Evolutionary conservation across 2,888 invertebrate genomes (phyloP).

Genomic region (Eupsilia transversa): DNA sequence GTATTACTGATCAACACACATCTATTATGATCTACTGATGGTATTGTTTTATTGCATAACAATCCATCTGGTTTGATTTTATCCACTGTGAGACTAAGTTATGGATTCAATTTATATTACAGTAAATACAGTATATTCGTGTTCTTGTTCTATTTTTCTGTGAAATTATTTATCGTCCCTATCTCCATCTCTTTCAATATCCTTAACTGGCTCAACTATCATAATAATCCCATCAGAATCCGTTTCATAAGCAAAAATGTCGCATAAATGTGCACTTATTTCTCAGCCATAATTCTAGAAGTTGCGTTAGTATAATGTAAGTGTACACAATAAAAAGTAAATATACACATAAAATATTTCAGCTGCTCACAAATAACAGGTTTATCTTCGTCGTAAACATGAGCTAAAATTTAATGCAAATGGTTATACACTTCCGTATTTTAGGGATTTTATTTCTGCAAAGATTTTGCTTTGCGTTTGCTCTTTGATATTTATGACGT

Average conservation of each 20-base stretch:
- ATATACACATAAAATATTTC: conserved; percentile 69
- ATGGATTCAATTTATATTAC: too few relatives aligned
- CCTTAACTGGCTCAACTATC: conserved; percentile 14
- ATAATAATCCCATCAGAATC: conserved; percentile 29
- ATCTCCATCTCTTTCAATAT: neutral
- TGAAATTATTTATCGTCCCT: neutral
- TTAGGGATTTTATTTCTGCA: conserved; percentile 56
- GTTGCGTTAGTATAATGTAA: conserved; percentile 61
- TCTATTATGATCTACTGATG: neutral
- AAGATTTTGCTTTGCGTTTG: conserved; percentile 54
- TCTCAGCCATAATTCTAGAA: conserved; percentile 37
- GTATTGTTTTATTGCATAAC: neutral
- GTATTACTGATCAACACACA: neutral
- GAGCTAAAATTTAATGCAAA: conserved; percentile 67
- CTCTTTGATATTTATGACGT: conserved; percentile 44
- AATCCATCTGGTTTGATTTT: neutral
- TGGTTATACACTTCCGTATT: conserved; percentile 61
- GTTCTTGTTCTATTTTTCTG: too few relatives aligned
- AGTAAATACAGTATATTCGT: too few relatives aligned
- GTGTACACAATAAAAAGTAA: conserved; percentile 65
- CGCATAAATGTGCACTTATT: conserved; percentile 41
- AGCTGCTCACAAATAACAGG: conserved; percentile 67
- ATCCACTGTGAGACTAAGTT: too few relatives aligned
- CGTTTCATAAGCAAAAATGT: conserved; percentile 44
- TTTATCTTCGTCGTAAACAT: conserved; percentile 71